These are phyloP conservation scores for Forbesichthys papilliferus DNA, from an alignment of 2,113 vertebrate genomes.

Conservation along the genomic window DNA sequence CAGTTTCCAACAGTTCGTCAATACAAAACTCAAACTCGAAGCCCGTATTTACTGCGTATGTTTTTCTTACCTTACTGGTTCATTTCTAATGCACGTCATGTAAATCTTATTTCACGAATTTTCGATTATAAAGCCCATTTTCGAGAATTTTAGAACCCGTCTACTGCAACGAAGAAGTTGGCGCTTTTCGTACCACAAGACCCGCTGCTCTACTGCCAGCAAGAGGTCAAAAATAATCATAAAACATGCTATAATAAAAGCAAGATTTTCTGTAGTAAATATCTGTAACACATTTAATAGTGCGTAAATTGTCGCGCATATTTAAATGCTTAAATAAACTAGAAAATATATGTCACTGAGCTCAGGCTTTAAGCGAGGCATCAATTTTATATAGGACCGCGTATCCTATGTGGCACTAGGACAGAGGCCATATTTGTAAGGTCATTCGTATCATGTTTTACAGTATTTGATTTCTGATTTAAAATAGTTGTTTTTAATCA, in stretches of 20 bases:
- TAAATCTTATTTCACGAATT: conserved; percentile 6
- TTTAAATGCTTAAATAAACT: background rate
- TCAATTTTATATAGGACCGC: conserved; percentile 48
- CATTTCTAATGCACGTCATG: conserved; percentile 9
- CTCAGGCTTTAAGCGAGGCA: background rate
- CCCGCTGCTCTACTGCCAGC: conserved; percentile 26
- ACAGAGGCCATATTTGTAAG: conserved; percentile 26
- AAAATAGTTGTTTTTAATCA: too few relatives aligned
- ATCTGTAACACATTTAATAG: background rate
- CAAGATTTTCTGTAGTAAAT: fast-evolving
- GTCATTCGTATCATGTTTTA: background rate
- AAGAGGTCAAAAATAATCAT: background rate
- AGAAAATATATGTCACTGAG: background rate
- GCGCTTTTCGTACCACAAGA: conserved; percentile 75
- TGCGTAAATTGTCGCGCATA: fast-evolving
- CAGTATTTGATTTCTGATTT: background rate
- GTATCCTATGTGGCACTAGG: background rate
- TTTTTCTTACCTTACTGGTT: conserved; percentile 37
- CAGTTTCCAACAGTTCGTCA: conserved; percentile 14
- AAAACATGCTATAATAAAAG: background rate
- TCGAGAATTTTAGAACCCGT: conserved; percentile 13
- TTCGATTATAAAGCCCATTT: conserved; percentile 6
- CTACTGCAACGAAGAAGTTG: conserved; percentile 64
- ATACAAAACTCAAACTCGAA: background rate
- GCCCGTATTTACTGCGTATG: background rate